Conservation (phyloP, 2,113 vertebrate genomes). For the Perccottus glenii region DNA sequence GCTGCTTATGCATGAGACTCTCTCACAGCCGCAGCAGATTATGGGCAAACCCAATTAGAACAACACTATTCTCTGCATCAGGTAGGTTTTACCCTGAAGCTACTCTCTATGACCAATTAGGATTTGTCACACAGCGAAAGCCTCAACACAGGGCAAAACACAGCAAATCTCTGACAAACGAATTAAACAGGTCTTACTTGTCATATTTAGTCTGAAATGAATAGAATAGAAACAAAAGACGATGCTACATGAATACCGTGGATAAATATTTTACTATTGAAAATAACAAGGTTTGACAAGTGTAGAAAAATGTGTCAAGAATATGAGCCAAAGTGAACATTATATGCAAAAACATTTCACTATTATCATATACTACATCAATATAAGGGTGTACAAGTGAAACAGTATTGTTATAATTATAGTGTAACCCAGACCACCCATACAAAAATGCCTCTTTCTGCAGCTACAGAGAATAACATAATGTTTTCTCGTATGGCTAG, state of each 20-base stretch:
- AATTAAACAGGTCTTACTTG: constrained; percentile 66
- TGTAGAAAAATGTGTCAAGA: constrained; percentile 35
- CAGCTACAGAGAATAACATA: too few species aligned
- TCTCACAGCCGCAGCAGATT: constrained; percentile 65
- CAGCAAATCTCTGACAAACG: constrained; percentile 55
- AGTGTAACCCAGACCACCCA: not conserved
- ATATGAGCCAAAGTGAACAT: constrained; percentile 37
- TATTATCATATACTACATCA: too few species aligned
- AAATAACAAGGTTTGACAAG: constrained; percentile 54
- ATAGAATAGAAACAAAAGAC: constrained; percentile 67
- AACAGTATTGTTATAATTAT: not conserved
- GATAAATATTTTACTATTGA: constrained; percentile 53
- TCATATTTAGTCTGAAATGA: constrained; percentile 68
- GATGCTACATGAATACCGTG: constrained; percentile 39
- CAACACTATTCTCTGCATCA: constrained; percentile 72
- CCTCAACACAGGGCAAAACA: constrained; percentile 56
- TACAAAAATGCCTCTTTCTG: not conserved
- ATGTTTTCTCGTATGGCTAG: too few species aligned
- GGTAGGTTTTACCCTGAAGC: constrained; percentile 74
- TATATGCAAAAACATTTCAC: constrained; percentile 17
- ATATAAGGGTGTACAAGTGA: not conserved
- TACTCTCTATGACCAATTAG: constrained; percentile 75
- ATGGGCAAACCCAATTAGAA: constrained; percentile 78
- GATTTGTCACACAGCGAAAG: constrained; percentile 77
- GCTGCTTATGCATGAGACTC: constrained; percentile 69